A percentile compares a stretch with the other conserved stretches of the same genome.
Evolutionary conservation across 2,113 vertebrate species (phyloP).

Genomic region (Noctilio leporinus): DNA sequence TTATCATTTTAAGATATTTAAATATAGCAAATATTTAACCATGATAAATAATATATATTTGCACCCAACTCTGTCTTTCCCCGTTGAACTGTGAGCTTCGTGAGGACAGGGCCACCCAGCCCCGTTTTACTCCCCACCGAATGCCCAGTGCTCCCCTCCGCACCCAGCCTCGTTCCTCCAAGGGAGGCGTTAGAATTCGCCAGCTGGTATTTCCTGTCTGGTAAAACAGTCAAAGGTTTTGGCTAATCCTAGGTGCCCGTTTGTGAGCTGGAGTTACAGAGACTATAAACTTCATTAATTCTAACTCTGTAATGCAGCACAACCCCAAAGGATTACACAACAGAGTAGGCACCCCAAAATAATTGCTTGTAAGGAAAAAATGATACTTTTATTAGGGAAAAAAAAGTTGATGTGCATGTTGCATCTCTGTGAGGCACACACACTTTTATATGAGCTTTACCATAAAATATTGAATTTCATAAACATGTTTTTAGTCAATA

Average conservation of each 20-base stretch:
- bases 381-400: background rate
- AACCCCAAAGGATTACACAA: background rate
- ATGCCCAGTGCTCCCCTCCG: background rate
- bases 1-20: slow-evolving; percentile 52
- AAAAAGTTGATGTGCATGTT: background rate
- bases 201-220: background rate
- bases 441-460: background rate
- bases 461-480: background rate
- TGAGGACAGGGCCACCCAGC: background rate
- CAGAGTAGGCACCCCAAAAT: slow-evolving; percentile 8
- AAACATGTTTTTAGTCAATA: background rate
- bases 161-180: background rate
- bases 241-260: background rate
- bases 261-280: slow-evolving; percentile 12
- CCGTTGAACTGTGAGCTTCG: background rate
- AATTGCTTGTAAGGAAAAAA: background rate
- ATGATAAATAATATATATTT: slow-evolving; percentile 22
- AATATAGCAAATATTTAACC: slow-evolving; percentile 44
- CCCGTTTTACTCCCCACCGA: background rate
- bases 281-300: background rate
- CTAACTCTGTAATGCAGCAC: background rate
- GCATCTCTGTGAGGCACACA: background rate
- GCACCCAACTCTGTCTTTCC: background rate
- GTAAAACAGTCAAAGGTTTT: background rate
- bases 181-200: background rate